Evolutionary conservation across 2,888 invertebrate species (phyloP), one percentile per base, ranked within the genome.

Genomic region (Encarsia formosa): DNA sequence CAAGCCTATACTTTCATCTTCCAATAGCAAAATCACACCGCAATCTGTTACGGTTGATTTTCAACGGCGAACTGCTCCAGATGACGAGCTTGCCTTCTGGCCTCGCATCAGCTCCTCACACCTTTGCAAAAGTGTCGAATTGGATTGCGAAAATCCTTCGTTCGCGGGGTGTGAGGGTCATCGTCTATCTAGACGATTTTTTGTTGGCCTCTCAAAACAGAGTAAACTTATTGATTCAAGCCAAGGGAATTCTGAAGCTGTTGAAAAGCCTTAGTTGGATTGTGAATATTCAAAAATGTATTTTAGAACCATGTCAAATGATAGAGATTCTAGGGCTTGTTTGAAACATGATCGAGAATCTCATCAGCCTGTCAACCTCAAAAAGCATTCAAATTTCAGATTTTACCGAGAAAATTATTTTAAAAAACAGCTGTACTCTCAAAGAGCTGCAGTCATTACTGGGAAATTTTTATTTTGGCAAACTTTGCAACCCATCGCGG

Each of bases 71-170:
- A 19, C 13, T 64, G 5, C 47, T 57, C 2, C 60, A 61, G 57
- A 59, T 63, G 59, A 60, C 62, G 19, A 55, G 61, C 44, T 50
- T 63, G 38, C 20, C 62, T 62, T 58, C 60, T 61, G 59, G 60
- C 62, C n/a, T n/a, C n/a, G n/a, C n/a, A n/a, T n/a, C n/a, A n/a
- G n/a, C n/a, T n/a, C n/a, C n/a, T n/a, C n/a, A 54, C 32, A 40
- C 24, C 11, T 53, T 57, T 9, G 47, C 49, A 15, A 49, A 15
- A 5, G n/a, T 57, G 19, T 51, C 51, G 45, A 54, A 57, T 6
- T 57, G 54, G 57, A 45, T 54, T 31, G 52, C 52, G 20, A 45
- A 58, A 20, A 56, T 55, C 55, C 52, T n/a, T n/a, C n/a, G n/a
- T n/a, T n/a, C n/a, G n/a, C n/a, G n/a, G n/a, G n/a, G n/a, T n/a